These are phyloP conservation scores for Lutjanus argentimaculatus DNA, from an alignment of 2,797 vertebrate genomes.

Conservation along the genomic window DNA sequence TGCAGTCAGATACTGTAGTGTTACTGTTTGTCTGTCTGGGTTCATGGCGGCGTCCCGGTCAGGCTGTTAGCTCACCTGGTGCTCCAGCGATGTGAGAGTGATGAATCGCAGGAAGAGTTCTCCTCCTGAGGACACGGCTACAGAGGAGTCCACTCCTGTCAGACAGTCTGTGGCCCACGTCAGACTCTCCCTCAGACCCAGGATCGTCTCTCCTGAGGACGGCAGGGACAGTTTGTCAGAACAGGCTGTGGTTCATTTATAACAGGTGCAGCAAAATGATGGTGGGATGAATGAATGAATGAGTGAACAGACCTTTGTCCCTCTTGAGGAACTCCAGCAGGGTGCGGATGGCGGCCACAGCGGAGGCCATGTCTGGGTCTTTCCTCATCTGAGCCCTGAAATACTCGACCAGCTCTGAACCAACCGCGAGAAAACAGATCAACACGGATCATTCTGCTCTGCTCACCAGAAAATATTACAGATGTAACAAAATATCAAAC, in stretches of 20 bases:
- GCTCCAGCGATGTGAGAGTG: conserved; percentile 95
- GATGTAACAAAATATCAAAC: too few species aligned
- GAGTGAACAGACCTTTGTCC: conserved; percentile 90
- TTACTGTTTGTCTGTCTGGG: too few species aligned
- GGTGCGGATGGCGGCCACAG: conserved; percentile 94
- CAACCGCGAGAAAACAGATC: background rate
- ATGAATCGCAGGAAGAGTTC: conserved; percentile 99
- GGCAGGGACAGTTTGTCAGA: background rate
- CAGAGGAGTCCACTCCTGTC: conserved; percentile 93
- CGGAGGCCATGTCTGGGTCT: conserved; percentile 95
- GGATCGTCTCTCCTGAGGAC: conserved; percentile 92
- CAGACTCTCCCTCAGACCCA: conserved; percentile 94
- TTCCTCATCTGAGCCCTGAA: conserved; percentile 92
- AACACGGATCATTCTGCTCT: background rate
- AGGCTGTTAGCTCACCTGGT: conserved; percentile 90
- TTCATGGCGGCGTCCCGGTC: too few species aligned
- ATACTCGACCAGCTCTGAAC: conserved; percentile 92
- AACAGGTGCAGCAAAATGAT: too few species aligned
- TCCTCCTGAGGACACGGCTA: conserved; percentile 95
- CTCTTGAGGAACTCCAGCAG: conserved; percentile 94
- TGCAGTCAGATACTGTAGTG: too few species aligned
- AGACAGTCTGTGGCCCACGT: conserved; percentile 90
- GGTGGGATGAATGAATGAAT: too few species aligned
- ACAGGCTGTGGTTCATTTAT: rapidly evolving
- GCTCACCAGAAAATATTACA: too few species aligned